Evolutionary conservation across 2,888 invertebrate genomes (phyloP).

Genomic region (Chrysina gloriosa): DNA sequence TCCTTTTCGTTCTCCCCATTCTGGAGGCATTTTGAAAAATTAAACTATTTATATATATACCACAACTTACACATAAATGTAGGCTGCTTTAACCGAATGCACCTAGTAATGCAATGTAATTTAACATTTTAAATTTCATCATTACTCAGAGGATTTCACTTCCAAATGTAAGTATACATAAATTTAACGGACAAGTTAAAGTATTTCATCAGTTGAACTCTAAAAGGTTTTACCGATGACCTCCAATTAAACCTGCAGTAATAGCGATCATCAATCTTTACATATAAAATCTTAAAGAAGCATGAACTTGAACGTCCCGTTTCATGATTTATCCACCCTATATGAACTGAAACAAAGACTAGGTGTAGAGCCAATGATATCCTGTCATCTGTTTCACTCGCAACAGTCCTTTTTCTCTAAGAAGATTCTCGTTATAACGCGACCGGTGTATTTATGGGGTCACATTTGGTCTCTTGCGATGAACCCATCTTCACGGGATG

Average conservation of each 20-base stretch:
- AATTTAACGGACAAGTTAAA: neutral
- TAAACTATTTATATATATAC: no score
- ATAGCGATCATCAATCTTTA: neutral
- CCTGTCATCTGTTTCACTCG: neutral
- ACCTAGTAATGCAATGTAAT: no score
- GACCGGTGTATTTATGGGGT: conserved; percentile 12
- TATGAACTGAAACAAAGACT: neutral
- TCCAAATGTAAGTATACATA: no score
- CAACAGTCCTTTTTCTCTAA: neutral
- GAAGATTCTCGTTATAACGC: conserved; percentile 14
- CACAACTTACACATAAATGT: no score
- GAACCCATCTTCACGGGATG: neutral
- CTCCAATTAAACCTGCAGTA: neutral
- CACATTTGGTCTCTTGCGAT: neutral
- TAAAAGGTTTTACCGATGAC: neutral
- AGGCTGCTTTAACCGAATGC: no score
- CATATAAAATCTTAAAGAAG: neutral
- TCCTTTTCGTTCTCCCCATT: no score
- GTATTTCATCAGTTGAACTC: neutral
- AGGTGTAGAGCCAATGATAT: neutral
- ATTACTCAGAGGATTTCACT: no score
- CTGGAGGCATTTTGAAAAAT: no score
- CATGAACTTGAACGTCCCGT: neutral
- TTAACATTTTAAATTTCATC: no score
- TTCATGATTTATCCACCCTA: neutral